Evolutionary conservation across 2,888 invertebrate species (phyloP).

Genomic region (Sthenelais limicola): DNA sequence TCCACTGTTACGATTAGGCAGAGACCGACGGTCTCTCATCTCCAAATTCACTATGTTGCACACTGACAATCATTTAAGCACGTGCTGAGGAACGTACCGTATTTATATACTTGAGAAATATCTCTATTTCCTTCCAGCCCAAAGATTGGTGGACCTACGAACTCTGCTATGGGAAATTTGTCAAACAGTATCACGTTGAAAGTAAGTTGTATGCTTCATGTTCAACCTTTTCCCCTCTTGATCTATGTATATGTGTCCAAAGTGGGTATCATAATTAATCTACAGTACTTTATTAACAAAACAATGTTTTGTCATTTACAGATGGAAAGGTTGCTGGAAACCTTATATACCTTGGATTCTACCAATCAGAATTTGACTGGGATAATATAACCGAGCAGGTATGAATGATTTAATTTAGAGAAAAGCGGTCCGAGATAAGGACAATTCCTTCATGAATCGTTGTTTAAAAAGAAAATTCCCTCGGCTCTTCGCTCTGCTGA

Average conservation of each 20-base stretch:
- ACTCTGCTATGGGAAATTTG: constrained; percentile 73
- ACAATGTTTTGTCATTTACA: constrained; percentile 7
- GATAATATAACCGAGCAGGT: constrained; percentile 52
- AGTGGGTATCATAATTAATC: background rate
- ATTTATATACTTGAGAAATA: no score
- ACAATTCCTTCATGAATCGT: background rate
- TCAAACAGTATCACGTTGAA: constrained; percentile 73
- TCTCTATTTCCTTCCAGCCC: constrained; percentile 57
- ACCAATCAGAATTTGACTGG: constrained; percentile 71
- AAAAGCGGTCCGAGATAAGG: background rate
- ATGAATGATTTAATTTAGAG: background rate
- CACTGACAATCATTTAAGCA: no score
- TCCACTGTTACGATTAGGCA: no score
- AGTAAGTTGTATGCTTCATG: constrained; percentile 58
- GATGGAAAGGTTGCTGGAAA: constrained; percentile 40
- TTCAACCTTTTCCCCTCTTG: no score
- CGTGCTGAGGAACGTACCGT: no score
- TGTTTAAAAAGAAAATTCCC: background rate
- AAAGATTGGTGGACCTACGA: constrained; percentile 75
- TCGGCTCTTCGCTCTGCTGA: no score
- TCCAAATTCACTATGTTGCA: no score
- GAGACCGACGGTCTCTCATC: no score
- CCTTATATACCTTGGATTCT: constrained; percentile 57
- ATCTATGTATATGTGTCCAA: background rate
- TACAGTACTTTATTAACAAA: no score